A percentile compares a stretch with the other conserved stretches of the same genome.
phyloP scores from a whole-genome alignment of 1,140 invertebrate genomes.

The Tyrophagus putrescentiae region DNA sequence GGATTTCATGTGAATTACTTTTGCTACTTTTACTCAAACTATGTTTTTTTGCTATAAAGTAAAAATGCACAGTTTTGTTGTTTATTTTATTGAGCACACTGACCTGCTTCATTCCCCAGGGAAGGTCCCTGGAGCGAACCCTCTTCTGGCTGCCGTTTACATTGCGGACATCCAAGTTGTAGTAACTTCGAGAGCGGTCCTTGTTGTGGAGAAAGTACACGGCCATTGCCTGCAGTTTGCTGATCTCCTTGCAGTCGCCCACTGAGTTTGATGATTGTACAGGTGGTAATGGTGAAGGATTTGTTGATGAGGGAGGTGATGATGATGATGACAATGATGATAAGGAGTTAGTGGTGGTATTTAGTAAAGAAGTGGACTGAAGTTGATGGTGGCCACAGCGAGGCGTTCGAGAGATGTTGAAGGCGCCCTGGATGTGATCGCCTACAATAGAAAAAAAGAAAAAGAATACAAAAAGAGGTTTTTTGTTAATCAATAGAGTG shows the following conservation, averaged over 20 bases:
- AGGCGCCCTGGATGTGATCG: slow-evolving; percentile 19
- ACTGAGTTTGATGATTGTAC: too few relatives aligned
- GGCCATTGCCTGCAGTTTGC: slow-evolving; percentile 9
- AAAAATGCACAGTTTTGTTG: too few relatives aligned
- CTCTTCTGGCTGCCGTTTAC: slow-evolving; percentile 10
- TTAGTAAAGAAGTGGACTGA: too few relatives aligned
- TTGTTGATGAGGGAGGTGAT: too few relatives aligned
- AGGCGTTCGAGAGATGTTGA: slow-evolving; percentile 17
- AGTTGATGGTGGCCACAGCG: background rate
- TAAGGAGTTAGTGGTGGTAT: too few relatives aligned
- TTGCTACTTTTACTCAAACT: too few relatives aligned
- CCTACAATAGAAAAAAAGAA: slow-evolving; percentile 13
- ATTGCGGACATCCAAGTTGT: slow-evolving; percentile 17
- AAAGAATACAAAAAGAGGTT: background rate
- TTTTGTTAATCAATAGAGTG: background rate
- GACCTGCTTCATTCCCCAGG: slow-evolving; percentile 21
- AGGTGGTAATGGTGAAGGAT: too few relatives aligned
- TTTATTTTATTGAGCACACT: too few relatives aligned
- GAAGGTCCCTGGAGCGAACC: slow-evolving; percentile 6
- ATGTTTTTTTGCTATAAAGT: too few relatives aligned
- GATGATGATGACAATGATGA: too few relatives aligned
- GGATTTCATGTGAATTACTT: too few relatives aligned
- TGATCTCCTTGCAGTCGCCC: slow-evolving; percentile 10
- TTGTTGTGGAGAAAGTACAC: slow-evolving; percentile 20
- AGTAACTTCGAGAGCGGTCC: background rate